These are phyloP conservation scores for Lateolabrax maculatus DNA, from an alignment of 2,797 vertebrate genomes.

Conservation along the genomic window DNA sequence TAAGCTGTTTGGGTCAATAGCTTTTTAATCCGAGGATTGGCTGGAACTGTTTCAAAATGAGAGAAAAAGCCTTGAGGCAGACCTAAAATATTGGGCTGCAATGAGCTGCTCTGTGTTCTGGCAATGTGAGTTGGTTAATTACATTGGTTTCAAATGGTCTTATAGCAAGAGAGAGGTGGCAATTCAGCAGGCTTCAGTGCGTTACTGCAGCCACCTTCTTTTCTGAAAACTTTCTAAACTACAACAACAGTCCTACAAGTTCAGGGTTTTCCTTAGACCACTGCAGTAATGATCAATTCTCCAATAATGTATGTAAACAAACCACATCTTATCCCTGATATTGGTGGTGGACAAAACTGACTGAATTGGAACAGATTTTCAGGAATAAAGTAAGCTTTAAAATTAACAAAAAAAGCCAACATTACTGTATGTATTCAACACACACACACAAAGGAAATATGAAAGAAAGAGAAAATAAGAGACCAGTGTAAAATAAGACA, in stretches of 20 bases:
- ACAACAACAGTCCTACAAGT: not conserved
- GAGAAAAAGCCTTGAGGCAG: slow-evolving; percentile 33
- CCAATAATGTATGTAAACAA: not conserved
- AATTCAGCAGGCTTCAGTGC: slow-evolving; percentile 4
- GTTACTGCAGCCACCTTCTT: not conserved
- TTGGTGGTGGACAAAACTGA: slow-evolving; percentile 7
- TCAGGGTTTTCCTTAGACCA: not conserved
- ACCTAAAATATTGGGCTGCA: slow-evolving; percentile 31
- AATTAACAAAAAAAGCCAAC: not conserved
- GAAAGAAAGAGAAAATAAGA: not conserved
- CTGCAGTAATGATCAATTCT: not conserved
- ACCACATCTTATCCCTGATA: not conserved
- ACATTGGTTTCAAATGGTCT: slow-evolving; percentile 21
- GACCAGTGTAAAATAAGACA: not conserved
- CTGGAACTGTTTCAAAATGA: slow-evolving; percentile 52
- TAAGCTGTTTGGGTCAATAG: slow-evolving; percentile 67
- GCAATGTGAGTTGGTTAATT: slow-evolving; percentile 21
- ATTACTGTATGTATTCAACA: not conserved
- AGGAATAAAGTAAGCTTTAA: not conserved
- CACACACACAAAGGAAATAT: not conserved
- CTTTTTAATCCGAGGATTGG: slow-evolving; percentile 72
- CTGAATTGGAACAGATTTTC: not conserved
- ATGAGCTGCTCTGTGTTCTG: not conserved
- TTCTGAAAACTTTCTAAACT: slow-evolving; percentile 3
- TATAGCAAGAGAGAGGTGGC: not conserved